Percentiles rank a stretch among this genome's conserved stretches.
Evolutionary conservation across 2,797 vertebrate species (phyloP).

Genomic region (Lepus oiostolus): DNA sequence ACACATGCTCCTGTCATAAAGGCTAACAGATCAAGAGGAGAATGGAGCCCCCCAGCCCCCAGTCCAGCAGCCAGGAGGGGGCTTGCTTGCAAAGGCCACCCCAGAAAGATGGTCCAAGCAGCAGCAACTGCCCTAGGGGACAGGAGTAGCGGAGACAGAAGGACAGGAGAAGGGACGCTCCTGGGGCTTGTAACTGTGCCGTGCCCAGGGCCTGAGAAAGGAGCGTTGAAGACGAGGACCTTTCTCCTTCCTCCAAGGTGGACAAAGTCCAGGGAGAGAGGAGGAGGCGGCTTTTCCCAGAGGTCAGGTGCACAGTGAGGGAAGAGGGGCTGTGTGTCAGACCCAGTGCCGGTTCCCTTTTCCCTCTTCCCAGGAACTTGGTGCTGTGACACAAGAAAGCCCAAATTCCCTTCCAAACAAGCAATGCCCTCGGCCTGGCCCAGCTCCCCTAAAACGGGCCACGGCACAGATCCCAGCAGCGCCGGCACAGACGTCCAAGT

Average conservation of each 20-base stretch:
- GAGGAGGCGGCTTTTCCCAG: not conserved
- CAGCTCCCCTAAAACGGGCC: not conserved
- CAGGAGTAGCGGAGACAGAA: not conserved
- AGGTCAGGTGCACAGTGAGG: not conserved
- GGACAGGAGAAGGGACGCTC: not conserved
- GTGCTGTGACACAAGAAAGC: not conserved
- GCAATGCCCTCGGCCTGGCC: not conserved
- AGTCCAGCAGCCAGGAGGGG: not conserved
- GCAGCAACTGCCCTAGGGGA: not conserved
- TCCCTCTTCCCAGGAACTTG: not conserved
- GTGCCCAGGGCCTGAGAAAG: not conserved
- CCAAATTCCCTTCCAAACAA: not conserved
- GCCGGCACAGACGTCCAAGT: not conserved
- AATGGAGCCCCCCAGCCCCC: not conserved
- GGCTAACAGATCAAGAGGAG: not conserved
- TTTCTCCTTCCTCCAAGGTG: not conserved
- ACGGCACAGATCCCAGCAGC: not conserved
- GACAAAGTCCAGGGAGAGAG: not conserved
- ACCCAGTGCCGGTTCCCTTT: not conserved
- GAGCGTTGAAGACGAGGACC: not conserved
- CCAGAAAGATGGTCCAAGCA: not conserved
- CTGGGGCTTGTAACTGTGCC: not conserved
- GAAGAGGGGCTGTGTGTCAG: not conserved
- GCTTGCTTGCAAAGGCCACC: not conserved
- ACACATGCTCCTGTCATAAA: not conserved